These are phyloP conservation scores for Dione juno DNA, from an alignment of 2,888 invertebrate genomes.

Conservation along the genomic window DNA sequence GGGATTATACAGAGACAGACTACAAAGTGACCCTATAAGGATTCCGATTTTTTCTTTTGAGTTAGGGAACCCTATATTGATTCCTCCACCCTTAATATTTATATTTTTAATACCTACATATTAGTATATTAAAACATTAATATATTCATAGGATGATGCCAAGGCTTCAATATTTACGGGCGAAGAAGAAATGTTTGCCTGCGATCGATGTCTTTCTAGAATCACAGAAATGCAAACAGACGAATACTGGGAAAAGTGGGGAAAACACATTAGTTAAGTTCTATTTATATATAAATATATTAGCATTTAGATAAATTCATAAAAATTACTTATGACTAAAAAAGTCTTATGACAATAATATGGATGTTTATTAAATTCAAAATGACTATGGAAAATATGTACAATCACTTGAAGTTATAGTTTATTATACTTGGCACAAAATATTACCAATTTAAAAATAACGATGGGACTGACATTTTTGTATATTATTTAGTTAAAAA, in stretches of 20 bases:
- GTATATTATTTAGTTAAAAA: no score
- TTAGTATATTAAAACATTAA: not conserved
- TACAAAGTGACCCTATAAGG: no score
- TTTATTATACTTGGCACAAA: not conserved
- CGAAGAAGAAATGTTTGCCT: slow-evolving; percentile 98
- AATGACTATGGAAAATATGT: not conserved
- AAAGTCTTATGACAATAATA: no score
- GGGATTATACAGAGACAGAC: no score
- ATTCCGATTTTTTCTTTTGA: no score
- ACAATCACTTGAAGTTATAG: not conserved
- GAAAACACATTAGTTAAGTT: slow-evolving; percentile 69
- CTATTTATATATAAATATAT: not conserved
- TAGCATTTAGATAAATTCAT: not conserved
- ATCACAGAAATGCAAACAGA: slow-evolving; percentile 98
- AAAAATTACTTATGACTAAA: no score
- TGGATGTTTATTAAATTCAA: no score
- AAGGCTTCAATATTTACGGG: slow-evolving; percentile 97
- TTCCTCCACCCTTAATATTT: no score
- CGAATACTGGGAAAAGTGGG: slow-evolving; percentile 96
- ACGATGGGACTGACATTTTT: no score
- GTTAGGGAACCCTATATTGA: no score
- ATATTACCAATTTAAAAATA: no score
- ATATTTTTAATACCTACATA: no score
- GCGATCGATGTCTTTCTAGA: slow-evolving; percentile 95
- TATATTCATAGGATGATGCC: slow-evolving; percentile 85